These are phyloP conservation scores for Cynocephalus volans DNA, from an alignment of 2,113 vertebrate genomes.

Conservation along the genomic window DNA sequence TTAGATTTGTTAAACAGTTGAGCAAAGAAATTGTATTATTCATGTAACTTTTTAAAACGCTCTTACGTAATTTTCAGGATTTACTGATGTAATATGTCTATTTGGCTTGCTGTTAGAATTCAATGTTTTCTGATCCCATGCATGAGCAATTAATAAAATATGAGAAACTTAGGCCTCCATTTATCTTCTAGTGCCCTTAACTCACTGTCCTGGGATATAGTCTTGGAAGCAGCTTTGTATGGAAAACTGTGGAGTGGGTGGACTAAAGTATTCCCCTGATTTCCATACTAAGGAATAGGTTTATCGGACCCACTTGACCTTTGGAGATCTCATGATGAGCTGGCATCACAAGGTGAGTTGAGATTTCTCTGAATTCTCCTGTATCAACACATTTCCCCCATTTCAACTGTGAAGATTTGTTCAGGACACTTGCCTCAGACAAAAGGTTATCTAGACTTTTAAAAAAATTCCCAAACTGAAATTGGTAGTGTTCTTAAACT, in stretches of 20 bases:
- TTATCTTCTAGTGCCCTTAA: constrained; percentile 26
- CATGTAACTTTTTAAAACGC: constrained; percentile 43
- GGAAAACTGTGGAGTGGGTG: background rate
- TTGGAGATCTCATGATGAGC: background rate
- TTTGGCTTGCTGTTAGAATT: constrained; percentile 45
- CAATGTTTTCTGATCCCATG: background rate
- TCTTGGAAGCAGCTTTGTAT: background rate
- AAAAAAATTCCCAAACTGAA: background rate
- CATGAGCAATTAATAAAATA: background rate
- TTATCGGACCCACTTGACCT: background rate
- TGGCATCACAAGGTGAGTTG: background rate
- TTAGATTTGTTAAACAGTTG: constrained; percentile 13
- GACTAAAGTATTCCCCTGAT: background rate
- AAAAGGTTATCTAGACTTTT: background rate
- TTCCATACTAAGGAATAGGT: background rate
- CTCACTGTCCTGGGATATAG: background rate
- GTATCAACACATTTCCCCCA: background rate
- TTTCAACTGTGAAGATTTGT: background rate
- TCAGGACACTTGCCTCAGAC: constrained; percentile 21
- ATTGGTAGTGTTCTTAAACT: constrained; percentile 36
- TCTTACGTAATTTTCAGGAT: constrained; percentile 35
- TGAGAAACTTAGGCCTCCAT: background rate
- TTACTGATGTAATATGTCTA: constrained; percentile 21
- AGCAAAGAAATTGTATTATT: constrained; percentile 12
- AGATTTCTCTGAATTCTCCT: background rate